A percentile compares a stretch with the other conserved stretches of the same genome.
Evolutionary conservation across 53 echinoderm and acorn worm species (phyloP).

Genomic region (Mesocentrotus franciscanus): DNA sequence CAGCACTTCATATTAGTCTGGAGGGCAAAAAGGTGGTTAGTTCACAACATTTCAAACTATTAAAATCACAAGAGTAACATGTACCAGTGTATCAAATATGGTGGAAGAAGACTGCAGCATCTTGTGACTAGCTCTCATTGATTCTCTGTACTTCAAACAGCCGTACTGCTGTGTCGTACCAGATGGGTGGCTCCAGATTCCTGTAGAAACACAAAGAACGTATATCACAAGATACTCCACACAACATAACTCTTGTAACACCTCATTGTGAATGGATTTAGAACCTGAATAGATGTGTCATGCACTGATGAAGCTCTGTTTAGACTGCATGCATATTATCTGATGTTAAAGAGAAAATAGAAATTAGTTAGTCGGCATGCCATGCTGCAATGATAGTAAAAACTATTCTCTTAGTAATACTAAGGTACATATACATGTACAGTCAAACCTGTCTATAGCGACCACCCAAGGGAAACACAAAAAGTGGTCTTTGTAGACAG

Average conservation of each 20-base stretch:
- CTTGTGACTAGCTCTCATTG: constrained; percentile 86
- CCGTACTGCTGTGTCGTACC: constrained; percentile 99
- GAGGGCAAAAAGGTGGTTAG: constrained; percentile 1
- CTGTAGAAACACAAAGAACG: constrained; percentile 74
- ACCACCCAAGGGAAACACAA: too few species aligned
- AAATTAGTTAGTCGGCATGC: background rate
- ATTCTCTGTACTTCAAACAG: constrained; percentile 98
- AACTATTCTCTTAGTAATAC: too few species aligned
- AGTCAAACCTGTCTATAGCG: too few species aligned
- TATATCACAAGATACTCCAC: background rate
- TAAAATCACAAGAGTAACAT: background rate
- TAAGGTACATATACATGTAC: background rate
- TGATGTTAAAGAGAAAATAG: constrained; percentile 19
- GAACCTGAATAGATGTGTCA: background rate
- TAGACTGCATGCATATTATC: constrained; percentile 26
- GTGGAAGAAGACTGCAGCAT: background rate
- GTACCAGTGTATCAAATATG: background rate
- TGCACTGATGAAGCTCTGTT: background rate
- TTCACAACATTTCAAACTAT: background rate
- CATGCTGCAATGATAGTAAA: background rate
- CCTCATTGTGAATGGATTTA: background rate
- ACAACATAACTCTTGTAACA: background rate
- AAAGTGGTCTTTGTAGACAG: too few species aligned
- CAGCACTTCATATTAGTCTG: background rate
- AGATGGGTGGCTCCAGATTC: constrained; percentile 98